These are phyloP conservation scores for Oreochromis mossambicus DNA, from an alignment of 2,797 vertebrate genomes.

Conservation along the genomic window DNA sequence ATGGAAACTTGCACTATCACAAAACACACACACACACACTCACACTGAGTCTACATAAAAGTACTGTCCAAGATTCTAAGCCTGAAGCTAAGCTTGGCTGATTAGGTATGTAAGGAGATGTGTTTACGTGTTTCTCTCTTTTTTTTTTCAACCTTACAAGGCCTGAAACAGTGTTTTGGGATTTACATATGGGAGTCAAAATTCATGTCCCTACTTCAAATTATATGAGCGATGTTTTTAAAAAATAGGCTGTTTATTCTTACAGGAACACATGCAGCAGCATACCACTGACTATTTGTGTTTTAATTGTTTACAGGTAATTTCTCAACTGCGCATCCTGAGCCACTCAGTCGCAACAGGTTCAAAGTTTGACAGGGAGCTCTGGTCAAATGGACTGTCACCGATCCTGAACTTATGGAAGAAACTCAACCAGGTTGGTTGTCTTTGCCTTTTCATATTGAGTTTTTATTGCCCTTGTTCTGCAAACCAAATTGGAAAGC, in stretches of 20 bases:
- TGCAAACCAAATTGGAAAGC: not conserved
- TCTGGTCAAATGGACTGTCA: conserved; percentile 92
- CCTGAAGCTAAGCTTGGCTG: conserved; percentile 47
- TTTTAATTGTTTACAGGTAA: conserved; percentile 77
- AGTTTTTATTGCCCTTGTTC: not conserved
- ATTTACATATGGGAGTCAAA: not conserved
- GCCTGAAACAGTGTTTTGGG: not conserved
- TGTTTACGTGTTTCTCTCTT: not conserved
- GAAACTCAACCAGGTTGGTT: conserved; percentile 91
- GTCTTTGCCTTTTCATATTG: not conserved
- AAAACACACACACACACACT: conserved; percentile 41
- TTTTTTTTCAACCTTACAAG: not conserved
- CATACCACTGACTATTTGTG: not conserved
- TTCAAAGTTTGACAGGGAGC: conserved; percentile 93
- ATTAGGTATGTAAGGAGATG: conserved; percentile 49
- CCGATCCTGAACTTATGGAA: conserved; percentile 95
- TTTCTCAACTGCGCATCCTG: conserved; percentile 90
- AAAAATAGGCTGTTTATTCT: not conserved
- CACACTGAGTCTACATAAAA: conserved; percentile 34
- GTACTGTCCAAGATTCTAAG: conserved; percentile 29
- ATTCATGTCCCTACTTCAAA: not conserved
- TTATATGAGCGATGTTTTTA: not conserved
- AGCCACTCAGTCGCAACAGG: conserved; percentile 86
- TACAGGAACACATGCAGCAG: not conserved
- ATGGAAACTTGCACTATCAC: not conserved